phyloP scores from a whole-genome alignment of 2,888 invertebrate species.

The Pseudoips prasinana region DNA sequence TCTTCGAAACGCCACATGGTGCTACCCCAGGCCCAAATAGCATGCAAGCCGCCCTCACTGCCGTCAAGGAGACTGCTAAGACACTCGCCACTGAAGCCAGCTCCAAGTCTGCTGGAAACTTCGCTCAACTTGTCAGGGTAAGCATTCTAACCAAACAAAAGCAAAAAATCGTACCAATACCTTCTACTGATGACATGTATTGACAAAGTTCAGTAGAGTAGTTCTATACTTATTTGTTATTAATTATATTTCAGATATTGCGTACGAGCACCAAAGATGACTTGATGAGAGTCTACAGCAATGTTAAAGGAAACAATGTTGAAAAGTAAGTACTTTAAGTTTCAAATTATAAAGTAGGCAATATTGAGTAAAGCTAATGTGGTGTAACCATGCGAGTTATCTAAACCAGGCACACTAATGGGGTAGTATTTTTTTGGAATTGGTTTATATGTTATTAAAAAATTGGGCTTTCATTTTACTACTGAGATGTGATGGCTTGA shows the following conservation, averaged over 20 bases:
- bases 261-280: slow-evolving; percentile 86
- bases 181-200: too few species aligned
- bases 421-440: too few species aligned
- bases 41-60: slow-evolving; percentile 77
- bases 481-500: too few species aligned
- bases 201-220: too few species aligned
- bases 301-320: slow-evolving; percentile 82
- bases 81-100: slow-evolving; percentile 83
- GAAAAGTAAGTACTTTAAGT: slow-evolving; percentile 79
- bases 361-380: too few species aligned
- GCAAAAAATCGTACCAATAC: too few species aligned
- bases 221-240: not conserved
- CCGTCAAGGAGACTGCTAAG: slow-evolving; percentile 84
- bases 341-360: too few species aligned
- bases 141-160: too few species aligned
- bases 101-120: slow-evolving; percentile 85
- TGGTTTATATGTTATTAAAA: too few species aligned
- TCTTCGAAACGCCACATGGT: slow-evolving; percentile 88
- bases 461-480: too few species aligned
- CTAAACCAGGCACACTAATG: too few species aligned
- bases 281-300: slow-evolving; percentile 85
- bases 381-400: too few species aligned
- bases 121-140: slow-evolving; percentile 84
- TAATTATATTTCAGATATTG: slow-evolving; percentile 81
- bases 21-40: slow-evolving; percentile 68